Evolutionary conservation across 2,888 invertebrate species (phyloP).

Genomic region (Corbicula japonica): DNA sequence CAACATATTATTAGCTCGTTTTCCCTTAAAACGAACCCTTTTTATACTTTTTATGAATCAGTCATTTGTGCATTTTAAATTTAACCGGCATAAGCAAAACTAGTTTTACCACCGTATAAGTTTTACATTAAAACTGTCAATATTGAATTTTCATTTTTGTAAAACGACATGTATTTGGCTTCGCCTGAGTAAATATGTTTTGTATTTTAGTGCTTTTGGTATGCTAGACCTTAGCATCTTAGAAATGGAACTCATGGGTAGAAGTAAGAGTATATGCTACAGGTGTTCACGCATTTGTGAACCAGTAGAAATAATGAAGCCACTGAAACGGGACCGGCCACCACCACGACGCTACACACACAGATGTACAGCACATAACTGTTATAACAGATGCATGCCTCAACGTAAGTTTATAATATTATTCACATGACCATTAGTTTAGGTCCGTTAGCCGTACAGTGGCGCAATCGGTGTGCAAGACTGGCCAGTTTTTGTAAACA

Average conservation of each 20-base stretch:
- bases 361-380: slow-evolving; percentile 46
- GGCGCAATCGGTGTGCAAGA: too few species aligned
- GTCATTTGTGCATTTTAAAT: too few species aligned
- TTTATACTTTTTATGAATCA: too few species aligned
- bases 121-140: too few species aligned
- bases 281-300: slow-evolving; percentile 25
- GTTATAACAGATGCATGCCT: slow-evolving; percentile 12
- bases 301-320: slow-evolving; percentile 35
- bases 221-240: slow-evolving; percentile 32
- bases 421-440: too few species aligned
- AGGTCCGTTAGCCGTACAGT: too few species aligned
- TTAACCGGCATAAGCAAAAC: too few species aligned
- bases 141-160: too few species aligned
- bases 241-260: slow-evolving; percentile 11
- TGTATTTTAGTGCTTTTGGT: slow-evolving; percentile 33
- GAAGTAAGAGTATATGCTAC: slow-evolving; percentile 37
- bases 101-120: too few species aligned
- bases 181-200: neutral
- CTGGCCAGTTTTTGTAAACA: too few species aligned
- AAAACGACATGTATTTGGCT: neutral
- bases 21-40: too few species aligned
- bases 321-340: slow-evolving; percentile 1
- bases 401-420: slow-evolving; percentile 2
- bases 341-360: neutral
- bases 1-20: too few species aligned